Evolutionary conservation across 2,888 invertebrate species (phyloP).

Genomic region (Lumbricus terrestris): DNA sequence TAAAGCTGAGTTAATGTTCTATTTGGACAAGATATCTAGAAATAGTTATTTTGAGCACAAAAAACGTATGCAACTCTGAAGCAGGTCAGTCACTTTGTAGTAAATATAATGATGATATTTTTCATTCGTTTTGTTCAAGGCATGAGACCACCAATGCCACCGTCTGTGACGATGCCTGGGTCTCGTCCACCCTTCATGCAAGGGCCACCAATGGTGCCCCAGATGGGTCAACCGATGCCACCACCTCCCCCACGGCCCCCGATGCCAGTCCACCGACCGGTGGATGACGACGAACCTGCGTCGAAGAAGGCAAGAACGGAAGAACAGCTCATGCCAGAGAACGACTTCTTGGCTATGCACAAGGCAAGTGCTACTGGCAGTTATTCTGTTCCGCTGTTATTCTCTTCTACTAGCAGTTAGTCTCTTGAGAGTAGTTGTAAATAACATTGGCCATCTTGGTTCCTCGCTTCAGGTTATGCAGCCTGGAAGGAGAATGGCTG

Average conservation of each 20-base stretch:
- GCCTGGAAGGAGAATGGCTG: no score
- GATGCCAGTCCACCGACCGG: constrained; percentile 35
- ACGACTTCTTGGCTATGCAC: constrained; percentile 66
- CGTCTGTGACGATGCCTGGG: background rate
- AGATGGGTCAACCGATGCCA: constrained; percentile 49
- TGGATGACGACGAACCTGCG: constrained; percentile 73
- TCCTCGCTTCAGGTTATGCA: no score
- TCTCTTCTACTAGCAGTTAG: no score
- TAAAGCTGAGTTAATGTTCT: no score
- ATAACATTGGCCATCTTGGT: no score
- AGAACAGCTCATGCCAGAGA: constrained; percentile 87
- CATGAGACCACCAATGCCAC: constrained; percentile 21
- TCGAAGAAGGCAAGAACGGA: constrained; percentile 84
- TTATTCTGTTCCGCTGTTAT: no score
- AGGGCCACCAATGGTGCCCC: constrained; percentile 23
- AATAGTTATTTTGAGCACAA: no score
- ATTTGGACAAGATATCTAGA: no score
- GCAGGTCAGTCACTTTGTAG: no score
- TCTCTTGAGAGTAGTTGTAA: no score
- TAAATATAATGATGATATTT: no score
- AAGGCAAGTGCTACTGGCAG: constrained; percentile 23
- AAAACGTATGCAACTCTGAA: no score
- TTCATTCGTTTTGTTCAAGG: background rate
- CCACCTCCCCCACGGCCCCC: constrained; percentile 39
- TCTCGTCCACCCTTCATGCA: constrained; percentile 15